Conservation (phyloP, 1,140 invertebrate genomes). For the Rhysida immarginata region DNA sequence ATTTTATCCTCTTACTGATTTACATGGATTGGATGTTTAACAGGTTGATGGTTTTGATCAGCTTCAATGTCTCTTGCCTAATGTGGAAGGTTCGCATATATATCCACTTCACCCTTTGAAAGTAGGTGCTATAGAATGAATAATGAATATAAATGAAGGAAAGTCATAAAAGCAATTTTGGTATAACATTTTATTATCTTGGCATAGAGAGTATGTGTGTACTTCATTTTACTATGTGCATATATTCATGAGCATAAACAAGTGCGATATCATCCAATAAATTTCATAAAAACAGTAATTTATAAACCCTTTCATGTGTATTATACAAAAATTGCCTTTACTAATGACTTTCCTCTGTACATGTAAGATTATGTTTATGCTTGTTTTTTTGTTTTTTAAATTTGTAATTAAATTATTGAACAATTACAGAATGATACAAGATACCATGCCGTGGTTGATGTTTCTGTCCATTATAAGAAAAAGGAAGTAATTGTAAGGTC, state of each 20-base stretch:
- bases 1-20: too few species aligned
- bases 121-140: too few species aligned
- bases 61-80: conserved; percentile 50
- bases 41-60: conserved; percentile 46
- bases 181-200: too few species aligned
- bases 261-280: too few species aligned
- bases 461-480: conserved; percentile 41
- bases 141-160: too few species aligned
- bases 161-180: too few species aligned
- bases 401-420: not conserved
- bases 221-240: too few species aligned
- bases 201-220: too few species aligned
- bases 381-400: not conserved
- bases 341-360: not conserved
- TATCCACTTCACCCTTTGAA: conserved; percentile 48
- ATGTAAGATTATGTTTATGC: not conserved
- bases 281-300: too few species aligned
- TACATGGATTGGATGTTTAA: too few species aligned
- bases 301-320: not conserved
- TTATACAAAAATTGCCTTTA: too few species aligned
- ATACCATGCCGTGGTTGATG: conserved; percentile 50
- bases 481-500: conserved; percentile 50
- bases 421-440: conserved; percentile 41
- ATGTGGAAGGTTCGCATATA: conserved; percentile 48
- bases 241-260: too few species aligned